phyloP scores from a whole-genome alignment of 2,888 invertebrate species.

The Apamea sordens region DNA sequence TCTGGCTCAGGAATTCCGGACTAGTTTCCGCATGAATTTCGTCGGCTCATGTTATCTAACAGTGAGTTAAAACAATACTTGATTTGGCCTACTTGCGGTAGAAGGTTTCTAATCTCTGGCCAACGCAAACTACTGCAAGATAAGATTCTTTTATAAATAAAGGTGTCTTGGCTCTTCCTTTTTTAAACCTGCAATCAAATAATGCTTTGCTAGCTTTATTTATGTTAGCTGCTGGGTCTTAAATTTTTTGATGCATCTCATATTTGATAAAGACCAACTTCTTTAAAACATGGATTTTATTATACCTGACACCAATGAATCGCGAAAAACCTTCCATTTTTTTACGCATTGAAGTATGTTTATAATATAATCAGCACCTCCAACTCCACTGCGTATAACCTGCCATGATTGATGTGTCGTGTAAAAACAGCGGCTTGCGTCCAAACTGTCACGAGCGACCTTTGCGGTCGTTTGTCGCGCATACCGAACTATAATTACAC shows the following conservation, averaged over 20 bases:
- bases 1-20: slow-evolving; percentile 45
- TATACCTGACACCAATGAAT: not conserved
- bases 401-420: slow-evolving; percentile 64
- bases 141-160: slow-evolving; percentile 2
- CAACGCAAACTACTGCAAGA: slow-evolving; percentile 2
- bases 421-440: slow-evolving; percentile 43
- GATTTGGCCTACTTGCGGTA: slow-evolving; percentile 1
- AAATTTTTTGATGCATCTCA: not conserved
- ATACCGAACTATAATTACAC: slow-evolving; percentile 64
- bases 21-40: slow-evolving; percentile 45
- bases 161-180: not conserved
- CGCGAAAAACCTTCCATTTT: not conserved
- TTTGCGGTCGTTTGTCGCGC: slow-evolving; percentile 69
- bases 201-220: not conserved
- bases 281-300: not conserved
- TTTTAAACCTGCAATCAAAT: not conserved
- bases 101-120: not conserved
- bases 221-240: too few relatives aligned
- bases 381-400: not conserved
- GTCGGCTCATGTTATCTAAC: slow-evolving; percentile 29
- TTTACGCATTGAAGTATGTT: not conserved
- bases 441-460: slow-evolving; percentile 71
- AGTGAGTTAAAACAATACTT: slow-evolving; percentile 20
- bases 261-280: not conserved
- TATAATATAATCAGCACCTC: slow-evolving; percentile 20